Evolutionary conservation across 2,113 vertebrate species (phyloP).

Genomic region (Pedetes capensis): DNA sequence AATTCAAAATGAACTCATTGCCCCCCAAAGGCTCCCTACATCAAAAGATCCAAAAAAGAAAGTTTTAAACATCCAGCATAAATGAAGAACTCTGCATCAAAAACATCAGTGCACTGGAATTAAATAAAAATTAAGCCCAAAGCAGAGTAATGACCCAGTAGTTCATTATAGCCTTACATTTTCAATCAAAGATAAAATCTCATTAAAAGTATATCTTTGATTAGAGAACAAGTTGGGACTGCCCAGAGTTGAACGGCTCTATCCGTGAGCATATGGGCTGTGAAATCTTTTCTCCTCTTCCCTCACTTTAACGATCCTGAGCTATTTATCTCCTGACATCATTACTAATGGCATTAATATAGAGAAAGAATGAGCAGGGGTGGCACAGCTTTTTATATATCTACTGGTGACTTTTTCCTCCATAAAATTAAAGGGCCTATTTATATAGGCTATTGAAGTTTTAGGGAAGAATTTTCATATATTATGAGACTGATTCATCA

Average conservation of each 20-base stretch:
- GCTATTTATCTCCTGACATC: slow-evolving; percentile 31
- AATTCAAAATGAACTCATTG: slow-evolving; percentile 18
- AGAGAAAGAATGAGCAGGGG: background rate
- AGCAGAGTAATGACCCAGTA: slow-evolving; percentile 50
- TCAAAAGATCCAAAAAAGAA: slow-evolving; percentile 31
- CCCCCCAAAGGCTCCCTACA: background rate
- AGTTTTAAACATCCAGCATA: slow-evolving; percentile 58
- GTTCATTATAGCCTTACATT: slow-evolving; percentile 57
- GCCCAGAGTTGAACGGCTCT: slow-evolving; percentile 30
- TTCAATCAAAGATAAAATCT: slow-evolving; percentile 70
- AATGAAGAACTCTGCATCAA: slow-evolving; percentile 40
- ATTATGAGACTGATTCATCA: background rate
- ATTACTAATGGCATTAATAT: background rate
- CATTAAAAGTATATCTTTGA: slow-evolving; percentile 69
- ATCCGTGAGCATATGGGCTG: background rate
- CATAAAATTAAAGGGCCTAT: background rate
- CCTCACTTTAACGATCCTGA: background rate
- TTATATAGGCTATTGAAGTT: background rate
- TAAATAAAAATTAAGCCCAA: slow-evolving; percentile 70
- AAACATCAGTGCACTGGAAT: slow-evolving; percentile 58
- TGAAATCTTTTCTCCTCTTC: background rate
- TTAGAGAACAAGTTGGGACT: slow-evolving; percentile 57
- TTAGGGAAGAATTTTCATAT: slow-evolving; percentile 26
- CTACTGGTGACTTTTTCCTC: background rate
- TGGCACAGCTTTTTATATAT: background rate